These are phyloP conservation scores for Urocolius indicus DNA, from an alignment of 2,113 vertebrate genomes.

Conservation along the genomic window DNA sequence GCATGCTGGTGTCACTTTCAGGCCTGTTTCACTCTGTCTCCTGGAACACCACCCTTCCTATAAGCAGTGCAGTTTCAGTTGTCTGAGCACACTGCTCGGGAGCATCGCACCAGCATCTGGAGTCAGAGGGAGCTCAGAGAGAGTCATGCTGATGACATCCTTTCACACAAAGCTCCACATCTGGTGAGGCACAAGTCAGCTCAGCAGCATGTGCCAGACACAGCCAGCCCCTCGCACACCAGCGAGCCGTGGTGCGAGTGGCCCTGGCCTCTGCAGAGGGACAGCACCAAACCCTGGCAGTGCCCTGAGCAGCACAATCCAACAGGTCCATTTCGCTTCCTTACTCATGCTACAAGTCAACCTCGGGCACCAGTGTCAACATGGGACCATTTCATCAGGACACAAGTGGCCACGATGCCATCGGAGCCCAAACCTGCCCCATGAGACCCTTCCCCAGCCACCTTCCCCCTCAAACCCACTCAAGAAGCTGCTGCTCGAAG, in stretches of 20 bases:
- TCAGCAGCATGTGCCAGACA: background rate
- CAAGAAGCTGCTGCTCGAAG: background rate
- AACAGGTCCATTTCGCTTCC: background rate
- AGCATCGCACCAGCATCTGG: background rate
- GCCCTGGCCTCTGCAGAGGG: conserved; percentile 42
- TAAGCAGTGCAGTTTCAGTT: background rate
- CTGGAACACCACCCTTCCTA: background rate
- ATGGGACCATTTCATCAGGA: rapidly evolving
- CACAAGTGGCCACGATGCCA: rapidly evolving
- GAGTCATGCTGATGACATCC: background rate
- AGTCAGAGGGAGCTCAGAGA: background rate
- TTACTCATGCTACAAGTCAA: background rate
- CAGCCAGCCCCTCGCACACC: background rate
- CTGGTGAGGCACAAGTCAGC: background rate
- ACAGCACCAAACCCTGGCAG: conserved; percentile 20
- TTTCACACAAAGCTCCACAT: background rate
- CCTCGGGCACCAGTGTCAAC: rapidly evolving
- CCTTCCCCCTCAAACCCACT: background rate
- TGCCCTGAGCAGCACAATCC: conserved; percentile 5
- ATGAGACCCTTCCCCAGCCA: rapidly evolving
- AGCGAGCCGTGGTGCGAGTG: conserved; percentile 16
- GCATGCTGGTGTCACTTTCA: background rate
- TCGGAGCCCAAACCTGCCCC: background rate
- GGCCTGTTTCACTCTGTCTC: background rate
- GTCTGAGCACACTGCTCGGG: background rate